These are phyloP conservation scores for Taenaris catops DNA, from an alignment of 2,888 invertebrate genomes.

Conservation along the genomic window DNA sequence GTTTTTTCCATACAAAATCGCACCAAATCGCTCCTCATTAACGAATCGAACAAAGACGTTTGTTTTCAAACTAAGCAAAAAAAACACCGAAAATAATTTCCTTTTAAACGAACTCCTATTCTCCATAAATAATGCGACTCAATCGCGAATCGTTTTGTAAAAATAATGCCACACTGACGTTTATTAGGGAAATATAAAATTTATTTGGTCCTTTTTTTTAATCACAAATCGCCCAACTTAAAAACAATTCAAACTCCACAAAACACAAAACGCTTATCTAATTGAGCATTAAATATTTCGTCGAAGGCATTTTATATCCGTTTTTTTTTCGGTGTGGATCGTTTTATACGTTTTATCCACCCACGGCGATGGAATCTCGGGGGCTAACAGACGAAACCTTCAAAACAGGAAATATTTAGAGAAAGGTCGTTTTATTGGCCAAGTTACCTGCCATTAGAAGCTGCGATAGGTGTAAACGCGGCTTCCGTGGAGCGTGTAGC, in stretches of 20 bases:
- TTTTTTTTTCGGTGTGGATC: slow-evolving; percentile 68
- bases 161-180: slow-evolving; percentile 30
- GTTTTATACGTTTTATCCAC: slow-evolving; percentile 74
- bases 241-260: slow-evolving; percentile 71
- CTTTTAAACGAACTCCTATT: slow-evolving; percentile 48
- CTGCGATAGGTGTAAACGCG: slow-evolving; percentile 72
- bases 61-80: slow-evolving; percentile 67
- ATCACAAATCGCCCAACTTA: slow-evolving; percentile 49
- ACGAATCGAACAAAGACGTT: slow-evolving; percentile 67
- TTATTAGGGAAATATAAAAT: slow-evolving; percentile 22
- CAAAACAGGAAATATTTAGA: slow-evolving; percentile 74
- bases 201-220: slow-evolving; percentile 31
- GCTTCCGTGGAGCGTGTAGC: slow-evolving; percentile 65
- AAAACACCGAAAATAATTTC: slow-evolving; percentile 63
- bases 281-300: slow-evolving; percentile 78
- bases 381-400: slow-evolving; percentile 59
- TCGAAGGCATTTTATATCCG: slow-evolving; percentile 73
- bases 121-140: slow-evolving; percentile 53
- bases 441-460: slow-evolving; percentile 76
- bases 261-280: slow-evolving; percentile 76
- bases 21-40: slow-evolving; percentile 54
- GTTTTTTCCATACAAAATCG: no score
- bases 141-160: slow-evolving; percentile 34
- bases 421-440: slow-evolving; percentile 73
- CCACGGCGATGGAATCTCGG: slow-evolving; percentile 70